Evolutionary conservation across 2,113 vertebrate species (phyloP).

Genomic region (Terrapene triunguis): DNA sequence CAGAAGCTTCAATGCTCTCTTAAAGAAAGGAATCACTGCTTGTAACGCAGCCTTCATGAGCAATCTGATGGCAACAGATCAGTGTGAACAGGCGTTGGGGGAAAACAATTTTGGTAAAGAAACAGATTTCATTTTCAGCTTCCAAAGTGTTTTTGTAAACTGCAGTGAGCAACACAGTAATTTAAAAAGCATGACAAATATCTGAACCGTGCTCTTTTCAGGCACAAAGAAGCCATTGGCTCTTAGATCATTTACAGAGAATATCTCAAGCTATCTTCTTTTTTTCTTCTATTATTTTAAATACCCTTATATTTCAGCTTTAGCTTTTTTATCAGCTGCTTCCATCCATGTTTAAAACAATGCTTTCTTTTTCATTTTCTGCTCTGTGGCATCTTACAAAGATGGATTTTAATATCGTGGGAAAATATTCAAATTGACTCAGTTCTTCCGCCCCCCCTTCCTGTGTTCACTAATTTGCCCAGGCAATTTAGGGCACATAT

Average conservation of each 20-base stretch:
- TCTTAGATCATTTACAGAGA: neutral
- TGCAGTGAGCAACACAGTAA: neutral
- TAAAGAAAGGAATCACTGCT: neutral
- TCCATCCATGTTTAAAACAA: neutral
- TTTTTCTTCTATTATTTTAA: neutral
- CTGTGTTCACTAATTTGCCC: neutral
- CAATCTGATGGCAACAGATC: slow-evolving; percentile 23
- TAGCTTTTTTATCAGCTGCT: neutral
- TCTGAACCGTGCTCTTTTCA: neutral
- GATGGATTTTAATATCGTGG: neutral
- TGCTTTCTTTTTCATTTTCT: neutral
- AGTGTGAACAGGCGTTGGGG: neutral
- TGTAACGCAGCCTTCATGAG: neutral
- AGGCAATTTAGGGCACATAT: neutral
- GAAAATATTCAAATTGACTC: neutral
- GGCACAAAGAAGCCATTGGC: neutral
- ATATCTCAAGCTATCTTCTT: neutral
- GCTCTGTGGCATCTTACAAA: neutral
- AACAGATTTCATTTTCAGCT: slow-evolving; percentile 32
- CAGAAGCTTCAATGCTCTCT: slow-evolving; percentile 15
- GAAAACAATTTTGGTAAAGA: slow-evolving; percentile 20
- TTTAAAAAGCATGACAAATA: slow-evolving; percentile 26
- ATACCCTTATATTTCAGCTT: neutral
- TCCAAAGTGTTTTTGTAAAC: slow-evolving; percentile 46
- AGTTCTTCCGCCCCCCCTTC: neutral